Evolutionary conservation across 2,888 invertebrate species (phyloP), one percentile per base, ranked within the genome.

Genomic region (Hipparchia sbordonii): DNA sequence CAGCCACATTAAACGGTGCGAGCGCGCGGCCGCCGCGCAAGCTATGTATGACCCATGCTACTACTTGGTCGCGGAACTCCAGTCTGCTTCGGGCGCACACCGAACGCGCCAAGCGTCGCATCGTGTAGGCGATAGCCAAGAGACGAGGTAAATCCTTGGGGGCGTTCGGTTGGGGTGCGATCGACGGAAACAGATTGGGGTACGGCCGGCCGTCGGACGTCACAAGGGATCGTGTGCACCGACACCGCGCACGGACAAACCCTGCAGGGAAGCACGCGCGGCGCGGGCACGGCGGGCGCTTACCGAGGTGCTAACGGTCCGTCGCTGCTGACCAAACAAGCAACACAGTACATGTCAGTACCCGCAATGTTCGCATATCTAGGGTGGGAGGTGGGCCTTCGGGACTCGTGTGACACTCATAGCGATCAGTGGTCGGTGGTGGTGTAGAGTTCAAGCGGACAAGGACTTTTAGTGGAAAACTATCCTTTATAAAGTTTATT

Each of bases 271-370:
- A 85, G 87, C 83, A 79, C 86, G 88, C 86, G 85, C 86, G 89
- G 88, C 84, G 85, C 88, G 84, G 87, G 84, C 85, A 87, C 89
- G 85, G 83, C 83, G 84, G 84, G 88, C 89, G 91, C 93, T 93
- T 93, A 93, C 93, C 93, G 91, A 91, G 90, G 88, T 85, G 89
- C 92, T 93, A 92, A 88, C 92, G 92, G 90, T 92, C 93, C 93
- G 92, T 91, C 86, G 93, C 93, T 92, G 93, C 93, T 92, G 93
- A 92, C 92, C 93, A 92, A 92, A 92, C 91, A 93, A 93, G 92
- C 91, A 92, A 92, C 89, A 92, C 86, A 89, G 91, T 90, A 90
- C 91, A 90, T 84, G 89, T 93, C 92, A 93, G 91, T 93, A 89
- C 89, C 90, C 90, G 86, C 88, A 87, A 88, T 86, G 83, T 87